Evolutionary conservation across 2,888 invertebrate genomes (phyloP).

Genomic region (Bedellia somnulentella): DNA sequence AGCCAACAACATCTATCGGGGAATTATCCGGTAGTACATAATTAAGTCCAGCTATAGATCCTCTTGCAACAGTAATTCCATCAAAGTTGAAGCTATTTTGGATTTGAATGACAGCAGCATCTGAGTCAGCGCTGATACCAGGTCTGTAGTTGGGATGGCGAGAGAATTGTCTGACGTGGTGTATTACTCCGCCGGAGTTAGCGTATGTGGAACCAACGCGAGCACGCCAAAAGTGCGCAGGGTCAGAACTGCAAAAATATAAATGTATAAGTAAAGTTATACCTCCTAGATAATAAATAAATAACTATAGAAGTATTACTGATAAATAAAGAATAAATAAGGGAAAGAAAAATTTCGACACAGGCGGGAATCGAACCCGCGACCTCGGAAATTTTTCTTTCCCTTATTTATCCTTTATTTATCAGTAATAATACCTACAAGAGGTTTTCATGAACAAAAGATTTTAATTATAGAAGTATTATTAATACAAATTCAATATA

Average conservation of each 20-base stretch:
- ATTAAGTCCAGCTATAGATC: slow-evolving; percentile 18
- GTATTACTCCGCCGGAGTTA: slow-evolving; percentile 20
- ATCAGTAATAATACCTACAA: too few species aligned
- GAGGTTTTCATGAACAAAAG: too few species aligned
- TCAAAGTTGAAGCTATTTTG: slow-evolving; percentile 14
- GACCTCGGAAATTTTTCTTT: too few species aligned
- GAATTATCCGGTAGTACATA: slow-evolving; percentile 21
- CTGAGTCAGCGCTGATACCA: slow-evolving; percentile 16
- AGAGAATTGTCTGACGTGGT: slow-evolving; percentile 12
- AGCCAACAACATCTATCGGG: slow-evolving; percentile 32
- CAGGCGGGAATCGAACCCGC: too few species aligned
- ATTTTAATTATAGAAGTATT: too few species aligned
- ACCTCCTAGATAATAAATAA: too few species aligned
- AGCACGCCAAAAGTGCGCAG: slow-evolving; percentile 15
- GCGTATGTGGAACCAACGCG: slow-evolving; percentile 22
- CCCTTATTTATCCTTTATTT: too few species aligned
- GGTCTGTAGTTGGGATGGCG: slow-evolving; percentile 25
- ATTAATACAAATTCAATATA: too few species aligned
- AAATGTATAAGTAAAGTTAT: neutral
- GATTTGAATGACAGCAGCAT: slow-evolving; percentile 26
- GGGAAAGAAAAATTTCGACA: too few species aligned
- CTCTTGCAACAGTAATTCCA: slow-evolving; percentile 12
- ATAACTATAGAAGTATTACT: too few species aligned
- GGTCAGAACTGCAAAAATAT: neutral
- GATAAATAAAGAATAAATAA: too few species aligned